Percentiles rank a stretch among this genome's conserved stretches.
Evolutionary conservation across 2,888 invertebrate species (phyloP).

Genomic region (Acrocyrtus sp.): DNA sequence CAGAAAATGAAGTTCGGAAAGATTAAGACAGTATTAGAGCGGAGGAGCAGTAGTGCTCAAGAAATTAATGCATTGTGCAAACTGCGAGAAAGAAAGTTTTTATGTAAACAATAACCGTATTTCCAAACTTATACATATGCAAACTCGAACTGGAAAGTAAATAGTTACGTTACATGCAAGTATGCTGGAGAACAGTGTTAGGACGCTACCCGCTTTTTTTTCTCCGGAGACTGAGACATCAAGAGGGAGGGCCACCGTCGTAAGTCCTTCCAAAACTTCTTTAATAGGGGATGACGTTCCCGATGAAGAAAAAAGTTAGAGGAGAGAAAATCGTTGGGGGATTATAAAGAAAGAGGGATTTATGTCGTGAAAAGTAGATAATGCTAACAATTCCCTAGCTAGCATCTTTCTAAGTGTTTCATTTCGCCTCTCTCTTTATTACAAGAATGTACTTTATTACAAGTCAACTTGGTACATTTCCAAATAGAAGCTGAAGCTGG

Average conservation of each 20-base stretch:
- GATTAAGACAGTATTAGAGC: too few relatives aligned
- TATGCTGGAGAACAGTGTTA: too few relatives aligned
- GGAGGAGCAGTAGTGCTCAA: too few relatives aligned
- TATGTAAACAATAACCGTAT: too few relatives aligned
- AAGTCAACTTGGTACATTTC: constrained; percentile 41
- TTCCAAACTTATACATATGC: too few relatives aligned
- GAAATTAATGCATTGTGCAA: too few relatives aligned
- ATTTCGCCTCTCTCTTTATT: constrained; percentile 26
- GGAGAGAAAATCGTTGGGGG: constrained; percentile 20
- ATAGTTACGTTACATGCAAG: too few relatives aligned
- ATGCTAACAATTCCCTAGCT: constrained; percentile 37
- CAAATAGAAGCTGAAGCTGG: constrained; percentile 25
- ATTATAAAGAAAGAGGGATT: constrained; percentile 44
- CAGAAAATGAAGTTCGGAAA: too few relatives aligned
- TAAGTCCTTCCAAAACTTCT: constrained; percentile 22
- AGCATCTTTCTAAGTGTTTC: constrained; percentile 14
- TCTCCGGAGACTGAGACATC: constrained; percentile 34
- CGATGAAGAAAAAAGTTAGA: constrained; percentile 10
- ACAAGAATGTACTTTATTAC: constrained; percentile 30
- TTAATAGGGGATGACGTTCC: constrained; percentile 35
- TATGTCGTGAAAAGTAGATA: constrained; percentile 50
- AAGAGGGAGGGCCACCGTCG: constrained; percentile 31
- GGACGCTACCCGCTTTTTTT: background rate
- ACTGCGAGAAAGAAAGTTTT: too few relatives aligned
- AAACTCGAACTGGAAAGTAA: too few relatives aligned